These are phyloP conservation scores for Nilaparvata lugens DNA, from an alignment of 1,140 invertebrate species.

Conservation along the genomic window DNA sequence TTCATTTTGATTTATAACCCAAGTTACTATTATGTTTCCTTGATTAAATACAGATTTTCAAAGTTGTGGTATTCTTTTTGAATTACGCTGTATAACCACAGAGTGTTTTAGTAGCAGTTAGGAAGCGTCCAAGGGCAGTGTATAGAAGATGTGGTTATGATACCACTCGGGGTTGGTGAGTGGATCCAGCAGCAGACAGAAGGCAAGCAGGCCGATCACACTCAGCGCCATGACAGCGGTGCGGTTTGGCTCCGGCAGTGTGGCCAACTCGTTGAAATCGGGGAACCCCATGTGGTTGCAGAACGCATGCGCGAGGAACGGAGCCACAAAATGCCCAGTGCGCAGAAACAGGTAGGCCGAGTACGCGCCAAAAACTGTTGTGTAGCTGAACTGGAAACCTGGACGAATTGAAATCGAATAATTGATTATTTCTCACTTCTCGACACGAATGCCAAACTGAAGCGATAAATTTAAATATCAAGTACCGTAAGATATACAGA, in stretches of 20 bases:
- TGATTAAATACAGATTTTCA: no score
- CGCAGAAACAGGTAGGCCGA: conserved; percentile 79
- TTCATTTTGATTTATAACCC: no score
- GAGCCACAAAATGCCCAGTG: conserved; percentile 78
- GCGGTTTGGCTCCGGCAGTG: conserved; percentile 52
- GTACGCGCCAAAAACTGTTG: conserved; percentile 87
- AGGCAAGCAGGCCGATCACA: conserved; percentile 62
- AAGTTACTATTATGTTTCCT: no score
- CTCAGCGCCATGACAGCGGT: conserved; percentile 57
- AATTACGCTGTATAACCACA: no score
- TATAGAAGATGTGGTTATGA: conserved; percentile 53
- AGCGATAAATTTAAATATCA: no score
- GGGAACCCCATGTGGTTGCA: conserved; percentile 96
- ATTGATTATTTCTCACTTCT: conserved; percentile 10
- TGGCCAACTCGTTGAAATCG: conserved; percentile 66
- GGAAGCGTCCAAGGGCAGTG: neutral
- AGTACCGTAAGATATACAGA: no score
- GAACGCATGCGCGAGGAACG: conserved; percentile 84
- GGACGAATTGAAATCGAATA: conserved; percentile 28
- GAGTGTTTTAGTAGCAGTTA: no score
- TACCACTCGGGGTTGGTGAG: conserved; percentile 71
- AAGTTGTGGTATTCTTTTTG: no score
- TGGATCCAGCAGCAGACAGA: conserved; percentile 67
- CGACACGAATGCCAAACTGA: no score
- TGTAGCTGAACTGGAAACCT: conserved; percentile 86